Percentiles rank a stretch among this genome's conserved stretches.
Conservation (phyloP, 1,140 invertebrate genomes). For the Cecropterus lyciades region DNA sequence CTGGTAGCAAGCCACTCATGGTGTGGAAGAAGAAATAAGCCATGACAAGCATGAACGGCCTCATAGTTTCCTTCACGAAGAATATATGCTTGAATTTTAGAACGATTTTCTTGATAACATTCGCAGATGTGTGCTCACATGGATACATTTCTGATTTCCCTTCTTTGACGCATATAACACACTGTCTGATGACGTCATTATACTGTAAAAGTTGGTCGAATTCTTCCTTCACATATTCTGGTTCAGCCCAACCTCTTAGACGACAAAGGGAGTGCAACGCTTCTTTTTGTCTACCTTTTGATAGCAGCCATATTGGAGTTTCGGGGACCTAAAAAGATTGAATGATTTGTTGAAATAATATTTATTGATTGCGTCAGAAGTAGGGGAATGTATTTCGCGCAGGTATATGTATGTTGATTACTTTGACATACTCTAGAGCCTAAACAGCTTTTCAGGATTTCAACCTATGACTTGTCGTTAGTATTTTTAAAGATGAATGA, state of each 20-base stretch:
- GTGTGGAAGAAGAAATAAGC: slow-evolving; percentile 84
- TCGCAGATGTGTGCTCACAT: slow-evolving; percentile 59
- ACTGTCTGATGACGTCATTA: slow-evolving; percentile 61
- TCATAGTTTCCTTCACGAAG: slow-evolving; percentile 78
- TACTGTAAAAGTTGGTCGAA: slow-evolving; percentile 79
- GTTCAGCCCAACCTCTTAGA: slow-evolving; percentile 83
- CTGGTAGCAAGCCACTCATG: slow-evolving; percentile 81
- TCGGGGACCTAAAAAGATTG: slow-evolving; percentile 85
- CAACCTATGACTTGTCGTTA: no score
- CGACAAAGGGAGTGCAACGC: slow-evolving; percentile 81
- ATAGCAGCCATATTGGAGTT: slow-evolving; percentile 88
- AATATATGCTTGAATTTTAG: slow-evolving; percentile 63
- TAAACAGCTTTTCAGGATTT: no score
- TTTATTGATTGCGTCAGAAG: background rate
- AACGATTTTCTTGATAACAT: slow-evolving; percentile 49
- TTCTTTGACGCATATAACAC: slow-evolving; percentile 61
- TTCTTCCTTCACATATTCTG: slow-evolving; percentile 80
- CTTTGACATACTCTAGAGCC: no score
- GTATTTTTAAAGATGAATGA: no score
- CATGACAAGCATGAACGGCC: slow-evolving; percentile 82
- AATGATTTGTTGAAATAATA: background rate
- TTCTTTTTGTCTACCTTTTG: slow-evolving; percentile 83
- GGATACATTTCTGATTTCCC: slow-evolving; percentile 40
- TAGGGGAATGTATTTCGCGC: no score
- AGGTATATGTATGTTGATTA: no score